phyloP scores from a whole-genome alignment of 2,113 vertebrate genomes.

The Ammodytes marinus region DNA sequence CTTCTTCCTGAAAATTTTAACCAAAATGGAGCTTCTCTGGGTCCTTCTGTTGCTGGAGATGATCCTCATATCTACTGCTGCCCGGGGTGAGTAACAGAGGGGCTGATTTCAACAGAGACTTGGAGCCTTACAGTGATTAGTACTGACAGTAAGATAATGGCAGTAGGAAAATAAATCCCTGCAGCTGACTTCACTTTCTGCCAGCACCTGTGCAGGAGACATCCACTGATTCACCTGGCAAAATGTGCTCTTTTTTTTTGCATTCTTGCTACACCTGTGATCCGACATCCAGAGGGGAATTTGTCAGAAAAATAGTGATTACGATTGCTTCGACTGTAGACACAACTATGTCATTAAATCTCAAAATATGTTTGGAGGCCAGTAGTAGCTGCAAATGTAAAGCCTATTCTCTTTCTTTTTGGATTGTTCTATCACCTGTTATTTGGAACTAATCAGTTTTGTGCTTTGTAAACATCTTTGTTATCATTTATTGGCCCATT shows the following conservation, averaged over 20 bases:
- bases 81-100: conserved; percentile 71
- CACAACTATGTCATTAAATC: neutral
- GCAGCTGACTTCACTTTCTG: neutral
- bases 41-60: conserved; percentile 64
- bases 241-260: neutral
- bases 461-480: neutral
- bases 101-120: neutral
- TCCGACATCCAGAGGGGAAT: neutral
- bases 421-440: neutral
- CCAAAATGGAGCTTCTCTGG: conserved; percentile 65
- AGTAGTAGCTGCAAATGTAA: neutral
- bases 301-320: neutral
- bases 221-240: neutral
- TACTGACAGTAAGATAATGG: neutral
- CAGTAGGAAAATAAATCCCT: neutral
- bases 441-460: neutral
- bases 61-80: conserved; percentile 64
- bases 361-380: neutral
- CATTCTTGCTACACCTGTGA: neutral
- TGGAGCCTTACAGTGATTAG: neutral
- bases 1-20: neutral
- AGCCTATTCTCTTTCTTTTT: neutral
- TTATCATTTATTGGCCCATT: neutral
- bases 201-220: neutral
- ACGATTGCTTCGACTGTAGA: neutral